phyloP scores from a whole-genome alignment of 2,888 invertebrate species.

The Volucella zonaria region DNA sequence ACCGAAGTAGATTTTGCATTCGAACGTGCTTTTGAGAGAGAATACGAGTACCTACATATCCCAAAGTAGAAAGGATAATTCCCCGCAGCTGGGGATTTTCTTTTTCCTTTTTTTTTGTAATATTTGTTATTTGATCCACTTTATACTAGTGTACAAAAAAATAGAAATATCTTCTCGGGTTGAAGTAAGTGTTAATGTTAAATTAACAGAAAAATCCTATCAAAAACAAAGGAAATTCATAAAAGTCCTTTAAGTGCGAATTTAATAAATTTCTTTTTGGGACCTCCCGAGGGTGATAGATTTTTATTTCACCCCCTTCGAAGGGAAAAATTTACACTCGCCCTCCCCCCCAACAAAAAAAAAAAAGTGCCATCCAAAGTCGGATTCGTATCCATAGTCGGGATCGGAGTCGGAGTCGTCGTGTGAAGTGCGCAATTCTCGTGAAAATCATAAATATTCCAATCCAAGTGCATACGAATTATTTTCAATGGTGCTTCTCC shows the following conservation, averaged over 20 bases:
- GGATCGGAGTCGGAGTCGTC: no score
- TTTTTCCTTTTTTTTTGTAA: no score
- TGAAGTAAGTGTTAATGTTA: neutral
- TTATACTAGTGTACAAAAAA: no score
- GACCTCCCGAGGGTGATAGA: slow-evolving; percentile 38
- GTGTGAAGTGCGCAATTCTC: slow-evolving; percentile 47
- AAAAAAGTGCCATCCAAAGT: slow-evolving; percentile 2
- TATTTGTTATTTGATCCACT: no score
- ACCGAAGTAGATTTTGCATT: no score
- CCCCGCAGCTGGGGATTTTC: neutral
- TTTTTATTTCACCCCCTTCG: slow-evolving; percentile 32
- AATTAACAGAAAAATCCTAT: slow-evolving; percentile 68
- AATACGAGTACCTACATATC: no score
- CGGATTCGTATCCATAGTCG: no score
- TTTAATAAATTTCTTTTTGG: slow-evolving; percentile 42
- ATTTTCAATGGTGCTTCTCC: neutral
- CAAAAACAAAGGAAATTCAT: no score
- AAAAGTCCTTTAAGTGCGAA: slow-evolving; percentile 9
- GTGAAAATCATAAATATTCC: slow-evolving; percentile 51
- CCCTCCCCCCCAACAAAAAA: neutral
- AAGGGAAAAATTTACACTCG: slow-evolving; percentile 23
- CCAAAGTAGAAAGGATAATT: slow-evolving; percentile 45
- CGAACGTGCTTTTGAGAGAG: no score
- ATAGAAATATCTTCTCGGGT: no score
- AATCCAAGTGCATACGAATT: slow-evolving; percentile 48